A percentile compares a stretch with the other conserved stretches of the same genome.
These are phyloP conservation scores for Ailurus styani DNA, from an alignment of 2,113 vertebrate species.

Conservation along the genomic window DNA sequence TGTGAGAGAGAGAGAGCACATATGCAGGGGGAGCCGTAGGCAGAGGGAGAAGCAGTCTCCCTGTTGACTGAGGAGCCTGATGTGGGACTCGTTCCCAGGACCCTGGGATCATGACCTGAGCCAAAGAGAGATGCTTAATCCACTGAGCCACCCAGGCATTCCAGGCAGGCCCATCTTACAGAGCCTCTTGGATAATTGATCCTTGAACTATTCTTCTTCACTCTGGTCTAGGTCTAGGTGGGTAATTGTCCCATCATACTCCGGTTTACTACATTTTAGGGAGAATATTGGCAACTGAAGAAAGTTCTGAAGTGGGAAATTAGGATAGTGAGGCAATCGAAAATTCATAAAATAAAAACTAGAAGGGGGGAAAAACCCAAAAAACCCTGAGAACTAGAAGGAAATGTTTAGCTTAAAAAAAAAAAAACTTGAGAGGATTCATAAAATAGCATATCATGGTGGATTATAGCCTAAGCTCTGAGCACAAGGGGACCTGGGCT, in stretches of 20 bases:
- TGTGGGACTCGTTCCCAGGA: no score
- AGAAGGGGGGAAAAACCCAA: not conserved
- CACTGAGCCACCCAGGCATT: no score
- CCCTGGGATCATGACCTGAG: no score
- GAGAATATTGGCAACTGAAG: not conserved
- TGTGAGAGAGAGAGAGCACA: no score
- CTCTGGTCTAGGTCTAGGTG: not conserved
- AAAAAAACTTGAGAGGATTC: not conserved
- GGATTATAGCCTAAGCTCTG: not conserved
- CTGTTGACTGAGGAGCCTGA: no score
- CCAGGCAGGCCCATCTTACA: not conserved
- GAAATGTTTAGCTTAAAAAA: not conserved
- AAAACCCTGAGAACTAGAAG: not conserved
- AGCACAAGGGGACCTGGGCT: not conserved
- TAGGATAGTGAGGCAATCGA: not conserved
- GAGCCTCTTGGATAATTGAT: not conserved
- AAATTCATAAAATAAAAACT: slow-evolving; percentile 14
- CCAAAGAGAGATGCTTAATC: no score
- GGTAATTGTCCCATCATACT: not conserved
- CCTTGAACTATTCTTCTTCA: not conserved
- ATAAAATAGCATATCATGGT: not conserved
- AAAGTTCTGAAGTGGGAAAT: not conserved
- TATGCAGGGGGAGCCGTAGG: no score
- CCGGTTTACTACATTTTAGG: not conserved
- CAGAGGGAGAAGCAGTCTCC: no score